Percentiles rank a stretch among this genome's conserved stretches.
phyloP scores from a whole-genome alignment of 2,113 vertebrate species.

The Hoplias malabaricus region DNA sequence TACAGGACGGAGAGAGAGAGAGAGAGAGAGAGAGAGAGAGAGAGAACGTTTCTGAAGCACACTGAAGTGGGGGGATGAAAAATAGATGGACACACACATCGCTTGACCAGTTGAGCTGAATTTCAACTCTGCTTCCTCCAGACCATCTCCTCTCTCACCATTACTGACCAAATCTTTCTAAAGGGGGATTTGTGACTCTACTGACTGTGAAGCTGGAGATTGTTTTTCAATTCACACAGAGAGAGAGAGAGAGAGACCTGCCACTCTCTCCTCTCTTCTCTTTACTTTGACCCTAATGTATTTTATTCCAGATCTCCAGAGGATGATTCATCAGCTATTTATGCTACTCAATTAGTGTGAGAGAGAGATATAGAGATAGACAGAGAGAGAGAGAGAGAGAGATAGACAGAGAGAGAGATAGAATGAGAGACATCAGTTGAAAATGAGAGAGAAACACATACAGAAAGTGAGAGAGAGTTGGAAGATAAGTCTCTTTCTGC shows the following conservation, averaged over 20 bases:
- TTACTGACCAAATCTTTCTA: not conserved
- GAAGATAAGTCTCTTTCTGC: not conserved
- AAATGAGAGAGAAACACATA: not conserved
- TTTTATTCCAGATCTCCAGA: slow-evolving; percentile 41
- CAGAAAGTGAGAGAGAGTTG: not conserved
- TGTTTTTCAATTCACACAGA: not conserved
- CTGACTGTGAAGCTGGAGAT: not conserved
- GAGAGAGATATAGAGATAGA: not conserved
- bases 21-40: slow-evolving; percentile 12
- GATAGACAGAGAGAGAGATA: not conserved
- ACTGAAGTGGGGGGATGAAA: slow-evolving; percentile 30
- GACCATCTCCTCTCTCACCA: not conserved
- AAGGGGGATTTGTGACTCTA: not conserved
- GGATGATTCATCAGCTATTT: slow-evolving; percentile 40
- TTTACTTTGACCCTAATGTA: slow-evolving; percentile 42
- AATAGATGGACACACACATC: slow-evolving; percentile 40
- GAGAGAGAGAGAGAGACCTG: not conserved
- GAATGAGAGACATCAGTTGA: not conserved
- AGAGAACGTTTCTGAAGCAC: slow-evolving; percentile 24
- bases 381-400: not conserved
- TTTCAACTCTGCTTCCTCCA: slow-evolving; percentile 13
- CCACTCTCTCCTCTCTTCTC: not conserved
- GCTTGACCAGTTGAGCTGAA: slow-evolving; percentile 22
- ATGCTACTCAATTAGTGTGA: slow-evolving; percentile 26
- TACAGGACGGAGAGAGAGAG: slow-evolving; percentile 23